phyloP scores from a whole-genome alignment of 2,888 invertebrate species.

The Nowickia ferox region DNA sequence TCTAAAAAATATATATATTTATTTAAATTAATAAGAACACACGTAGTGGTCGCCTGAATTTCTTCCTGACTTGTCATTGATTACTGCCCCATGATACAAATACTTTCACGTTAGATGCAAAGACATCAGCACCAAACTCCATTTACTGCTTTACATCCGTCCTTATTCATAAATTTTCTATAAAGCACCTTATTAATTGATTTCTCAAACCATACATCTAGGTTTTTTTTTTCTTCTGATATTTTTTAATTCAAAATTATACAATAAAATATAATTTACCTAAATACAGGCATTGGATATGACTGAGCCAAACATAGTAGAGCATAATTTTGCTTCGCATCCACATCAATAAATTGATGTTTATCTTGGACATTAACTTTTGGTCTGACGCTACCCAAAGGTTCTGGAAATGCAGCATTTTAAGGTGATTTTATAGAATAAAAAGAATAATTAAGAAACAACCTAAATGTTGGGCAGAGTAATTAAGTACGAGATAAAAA shows the following conservation, averaged over 20 bases:
- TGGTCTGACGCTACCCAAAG: slow-evolving; percentile 86
- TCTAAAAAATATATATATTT: no score
- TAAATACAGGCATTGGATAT: slow-evolving; percentile 89
- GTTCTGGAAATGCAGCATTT: slow-evolving; percentile 80
- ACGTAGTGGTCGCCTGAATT: no score
- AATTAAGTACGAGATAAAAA: neutral
- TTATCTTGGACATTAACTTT: slow-evolving; percentile 86
- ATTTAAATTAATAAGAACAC: no score
- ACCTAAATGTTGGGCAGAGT: slow-evolving; percentile 40
- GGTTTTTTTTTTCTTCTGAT: no score
- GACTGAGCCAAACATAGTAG: slow-evolving; percentile 87
- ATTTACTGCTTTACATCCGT: no score
- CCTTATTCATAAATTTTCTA: no score
- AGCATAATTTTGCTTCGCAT: slow-evolving; percentile 84
- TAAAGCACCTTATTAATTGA: no score
- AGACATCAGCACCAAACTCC: no score
- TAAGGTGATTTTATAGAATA: neutral
- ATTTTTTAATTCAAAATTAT: neutral
- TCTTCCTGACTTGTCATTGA: no score
- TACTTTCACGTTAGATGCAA: no score
- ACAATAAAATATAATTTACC: slow-evolving; percentile 82
- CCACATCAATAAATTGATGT: slow-evolving; percentile 79
- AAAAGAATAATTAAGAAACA: neutral
- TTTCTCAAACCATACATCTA: no score
- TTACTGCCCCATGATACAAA: no score